Base-by-base conservation (phyloP, 2,888 invertebrate genomes). In the Entomobrya proxima region DNA sequence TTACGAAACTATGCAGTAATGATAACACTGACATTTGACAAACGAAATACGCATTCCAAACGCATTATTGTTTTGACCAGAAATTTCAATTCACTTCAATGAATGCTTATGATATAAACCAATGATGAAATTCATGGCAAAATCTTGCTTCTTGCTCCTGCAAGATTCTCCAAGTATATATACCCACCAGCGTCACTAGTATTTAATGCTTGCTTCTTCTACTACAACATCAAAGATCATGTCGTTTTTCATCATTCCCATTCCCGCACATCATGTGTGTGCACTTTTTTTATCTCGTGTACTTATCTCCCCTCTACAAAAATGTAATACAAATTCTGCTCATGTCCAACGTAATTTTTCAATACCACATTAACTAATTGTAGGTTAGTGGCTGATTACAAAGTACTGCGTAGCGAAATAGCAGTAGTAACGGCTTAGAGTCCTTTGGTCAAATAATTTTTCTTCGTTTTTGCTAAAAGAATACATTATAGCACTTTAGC, bases 311-410 rank as follows among this genome's bases (percentile, higher is more conserved):
- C 40, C 67, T 55, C n/a, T 55, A 47, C 64, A 50, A 67, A 61
- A 67, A 67, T 40, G 40, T 40, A 50, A 78, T 64, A 64, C 24
- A 69, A 61, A 69, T 80, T 80, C 80, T 47, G 52, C 37, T 69
- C 80, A 79, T 72, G 80, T 80, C 37, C 67, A 40, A 80, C 6
- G 50, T 80, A 80, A 15, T 69, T 80, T 35, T 72, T 80, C 80
- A 80, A 69, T 80, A 80, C 52, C 80, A 80, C 80, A 69, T 80
- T 80, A 80, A 69, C 80, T 80, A 80, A 80, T 80, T 80, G 80
- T 69, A 69, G 80, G 80, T 69, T 69, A 69, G 69, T 47, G 18
- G 18, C 40, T 76, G 79, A 80, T 80, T 80, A 80, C 80, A 80
- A 80, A 67, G 50, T 44, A 69, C 80, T 50, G 52, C 69, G 69